Evolutionary conservation across 1,140 invertebrate species (phyloP), one percentile per base, ranked within the genome.

Genomic region (Drosophila cardini): DNA sequence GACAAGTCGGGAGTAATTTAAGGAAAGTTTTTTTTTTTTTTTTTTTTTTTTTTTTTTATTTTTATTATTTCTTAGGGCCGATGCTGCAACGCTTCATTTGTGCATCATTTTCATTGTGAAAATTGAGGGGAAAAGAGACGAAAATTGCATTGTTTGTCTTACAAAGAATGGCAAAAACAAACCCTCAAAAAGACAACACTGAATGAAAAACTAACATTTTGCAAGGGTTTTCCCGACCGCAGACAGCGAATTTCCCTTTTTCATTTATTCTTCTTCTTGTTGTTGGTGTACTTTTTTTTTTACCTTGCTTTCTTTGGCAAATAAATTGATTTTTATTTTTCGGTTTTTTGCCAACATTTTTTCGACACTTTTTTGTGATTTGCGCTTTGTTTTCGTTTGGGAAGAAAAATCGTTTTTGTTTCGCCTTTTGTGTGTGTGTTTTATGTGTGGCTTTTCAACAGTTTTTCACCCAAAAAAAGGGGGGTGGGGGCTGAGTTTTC

Each of bases 351-450:
- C 15, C 34, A 60, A 34, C 18, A 69, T 69, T 74, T 74, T 78
- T 83, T 72, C 70, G 55, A 68, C 76, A 71, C 65, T 71, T 82
- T 82, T 78, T 68, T 65, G 46, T n/a, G n/a, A n/a, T n/a, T n/a
- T n/a, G n/a, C n/a, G 10, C n/a, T 36, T 48, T 67, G 48, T 71
- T 64, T 63, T 76, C 45, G 38, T 45, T 45, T 56, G 57, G 11
- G 50, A 84, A 84, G 78, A 86, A 76, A 87, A 86, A 86, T 86
- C 60, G 83, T 63, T 86, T 86, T 89, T 69, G 83, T 79, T 87
- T 53, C 84, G 76, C 69, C 65, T 77, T 83, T 86, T 87, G 72
- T 81, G 45, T 55, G 55, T 72, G 62, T 74, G 45, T 76, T 50
- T 77, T 70, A 62, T 75, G 71, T 77, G 69, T 63, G 79, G 79